phyloP scores from a whole-genome alignment of 2,888 invertebrate genomes.

The Idaea straminata region DNA sequence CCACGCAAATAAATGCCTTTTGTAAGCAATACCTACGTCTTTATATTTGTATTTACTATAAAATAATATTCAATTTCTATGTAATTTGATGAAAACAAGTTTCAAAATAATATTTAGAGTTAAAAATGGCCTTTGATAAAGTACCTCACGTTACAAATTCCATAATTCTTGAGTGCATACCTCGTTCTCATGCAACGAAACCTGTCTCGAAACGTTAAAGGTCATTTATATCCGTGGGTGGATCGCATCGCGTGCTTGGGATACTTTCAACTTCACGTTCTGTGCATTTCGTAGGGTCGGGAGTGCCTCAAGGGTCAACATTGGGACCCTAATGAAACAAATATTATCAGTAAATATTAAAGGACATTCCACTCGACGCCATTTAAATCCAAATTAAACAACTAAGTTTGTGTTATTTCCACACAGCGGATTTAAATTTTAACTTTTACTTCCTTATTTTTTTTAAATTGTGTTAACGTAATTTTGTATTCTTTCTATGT shows the following conservation, averaged over 20 bases:
- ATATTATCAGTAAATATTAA: neutral
- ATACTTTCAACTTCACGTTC: slow-evolving; percentile 28
- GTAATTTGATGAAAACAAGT: no score
- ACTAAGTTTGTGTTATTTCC: no score
- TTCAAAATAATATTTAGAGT: neutral
- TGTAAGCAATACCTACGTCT: no score
- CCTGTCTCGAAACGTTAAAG: slow-evolving; percentile 67
- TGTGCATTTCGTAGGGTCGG: slow-evolving; percentile 22
- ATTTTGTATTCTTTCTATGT: neutral
- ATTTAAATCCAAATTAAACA: no score
- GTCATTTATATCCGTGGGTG: slow-evolving; percentile 67
- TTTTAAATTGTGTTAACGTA: neutral
- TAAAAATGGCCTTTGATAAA: slow-evolving; percentile 25
- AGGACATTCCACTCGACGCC: no score
- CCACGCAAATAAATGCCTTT: no score
- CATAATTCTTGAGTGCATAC: slow-evolving; percentile 45
- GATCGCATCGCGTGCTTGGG: slow-evolving; percentile 61
- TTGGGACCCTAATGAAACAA: slow-evolving; percentile 11
- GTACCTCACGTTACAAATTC: slow-evolving; percentile 52
- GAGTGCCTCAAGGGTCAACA: slow-evolving; percentile 17
- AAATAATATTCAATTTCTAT: no score
- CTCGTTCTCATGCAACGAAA: slow-evolving; percentile 57
- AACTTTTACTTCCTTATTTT: neutral
- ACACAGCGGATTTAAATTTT: neutral
- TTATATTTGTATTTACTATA: no score